A percentile compares a stretch with the other conserved stretches of the same genome.
Evolutionary conservation across 1,140 invertebrate species (phyloP).

Genomic region (Trichonephila clavipes): DNA sequence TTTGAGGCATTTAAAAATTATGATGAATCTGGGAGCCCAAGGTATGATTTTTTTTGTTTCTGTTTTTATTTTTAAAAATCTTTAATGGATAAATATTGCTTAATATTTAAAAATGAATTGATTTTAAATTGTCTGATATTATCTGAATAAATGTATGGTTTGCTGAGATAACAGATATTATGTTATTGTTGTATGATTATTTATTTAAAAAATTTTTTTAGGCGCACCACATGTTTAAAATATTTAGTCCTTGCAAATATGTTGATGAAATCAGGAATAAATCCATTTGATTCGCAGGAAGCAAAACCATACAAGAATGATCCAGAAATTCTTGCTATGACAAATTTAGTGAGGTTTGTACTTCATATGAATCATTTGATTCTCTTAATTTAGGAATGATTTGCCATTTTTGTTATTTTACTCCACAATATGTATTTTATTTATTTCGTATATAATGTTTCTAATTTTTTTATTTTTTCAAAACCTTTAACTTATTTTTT

Average conservation of each 20-base stretch:
- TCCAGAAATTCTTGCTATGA: conserved; percentile 99
- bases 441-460: background rate
- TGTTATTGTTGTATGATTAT: background rate
- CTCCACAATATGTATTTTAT: background rate
- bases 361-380: background rate
- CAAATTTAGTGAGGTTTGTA: conserved; percentile 92
- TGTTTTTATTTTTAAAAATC: too few relatives aligned
- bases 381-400: background rate
- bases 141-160: background rate
- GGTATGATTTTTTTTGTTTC: conserved; percentile 80
- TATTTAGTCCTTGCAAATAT: conserved; percentile 99
- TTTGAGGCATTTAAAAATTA: conserved; percentile 99
- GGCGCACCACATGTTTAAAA: conserved; percentile 97
- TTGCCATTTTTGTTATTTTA: background rate
- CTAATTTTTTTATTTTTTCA: background rate
- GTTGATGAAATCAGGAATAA: conserved; percentile 93
- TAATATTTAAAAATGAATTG: too few relatives aligned
- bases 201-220: conserved; percentile 29
- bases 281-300: conserved; percentile 99
- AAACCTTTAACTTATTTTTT: background rate
- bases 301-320: conserved; percentile 99
- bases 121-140: too few relatives aligned
- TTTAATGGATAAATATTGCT: too few relatives aligned
- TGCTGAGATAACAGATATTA: background rate
- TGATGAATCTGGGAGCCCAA: conserved; percentile 98